Evolutionary conservation across 2,113 vertebrate species (phyloP).

Genomic region (Capreolus pygargus): DNA sequence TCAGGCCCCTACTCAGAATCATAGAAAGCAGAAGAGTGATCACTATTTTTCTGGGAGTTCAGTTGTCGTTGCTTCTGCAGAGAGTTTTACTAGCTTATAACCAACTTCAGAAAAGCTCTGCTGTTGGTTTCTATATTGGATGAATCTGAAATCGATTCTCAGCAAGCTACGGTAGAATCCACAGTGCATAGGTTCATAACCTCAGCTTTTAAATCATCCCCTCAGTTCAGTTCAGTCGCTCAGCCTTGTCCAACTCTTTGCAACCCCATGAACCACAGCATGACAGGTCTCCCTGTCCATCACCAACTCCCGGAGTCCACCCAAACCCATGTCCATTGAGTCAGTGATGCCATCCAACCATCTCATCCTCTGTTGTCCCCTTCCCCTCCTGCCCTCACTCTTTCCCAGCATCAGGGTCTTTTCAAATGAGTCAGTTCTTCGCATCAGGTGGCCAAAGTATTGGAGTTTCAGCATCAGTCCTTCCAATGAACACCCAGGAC

Average conservation of each 20-base stretch:
- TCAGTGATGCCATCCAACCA: background rate
- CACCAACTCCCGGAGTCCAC: background rate
- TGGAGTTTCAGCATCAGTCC: background rate
- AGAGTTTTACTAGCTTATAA: background rate
- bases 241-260: rapidly evolving
- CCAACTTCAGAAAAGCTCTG: background rate
- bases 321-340: background rate
- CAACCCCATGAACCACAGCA: background rate
- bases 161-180: background rate
- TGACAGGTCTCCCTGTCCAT: background rate
- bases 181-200: background rate
- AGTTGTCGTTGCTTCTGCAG: background rate
- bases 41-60: background rate
- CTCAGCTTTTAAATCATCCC: background rate
- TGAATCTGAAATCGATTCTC: background rate
- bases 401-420: background rate
- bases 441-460: background rate
- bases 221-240: background rate
- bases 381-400: background rate
- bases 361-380: background rate
- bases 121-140: background rate
- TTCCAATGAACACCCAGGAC: background rate
- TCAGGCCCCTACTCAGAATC: background rate
- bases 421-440: background rate
- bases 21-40: background rate